Percentiles rank a stretch among this genome's conserved stretches.
These are phyloP conservation scores for Morpho helenor DNA, from an alignment of 2,888 invertebrate genomes.

Conservation along the genomic window DNA sequence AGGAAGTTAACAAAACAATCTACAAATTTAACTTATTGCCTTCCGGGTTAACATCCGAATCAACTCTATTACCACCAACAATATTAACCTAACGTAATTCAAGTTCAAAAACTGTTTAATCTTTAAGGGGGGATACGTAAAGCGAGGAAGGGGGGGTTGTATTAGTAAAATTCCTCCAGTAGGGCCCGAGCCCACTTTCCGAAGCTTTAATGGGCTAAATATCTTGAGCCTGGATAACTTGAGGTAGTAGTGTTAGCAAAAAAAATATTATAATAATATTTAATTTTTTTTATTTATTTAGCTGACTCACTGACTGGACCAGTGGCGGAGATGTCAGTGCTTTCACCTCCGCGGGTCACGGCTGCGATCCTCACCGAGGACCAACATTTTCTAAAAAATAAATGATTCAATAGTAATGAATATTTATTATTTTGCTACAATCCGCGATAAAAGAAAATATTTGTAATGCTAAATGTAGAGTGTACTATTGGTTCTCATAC, in stretches of 20 bases:
- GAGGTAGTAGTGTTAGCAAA: slow-evolving; percentile 38
- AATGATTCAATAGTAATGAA: too few species aligned
- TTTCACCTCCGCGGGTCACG: too few species aligned
- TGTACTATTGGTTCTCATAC: too few species aligned
- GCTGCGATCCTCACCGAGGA: too few species aligned
- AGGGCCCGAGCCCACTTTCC: slow-evolving; percentile 48
- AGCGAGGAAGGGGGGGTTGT: slow-evolving; percentile 36
- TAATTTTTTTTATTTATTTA: not conserved
- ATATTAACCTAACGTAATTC: slow-evolving; percentile 21
- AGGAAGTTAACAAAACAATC: too few species aligned
- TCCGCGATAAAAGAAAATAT: too few species aligned
- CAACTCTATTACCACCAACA: slow-evolving; percentile 8
- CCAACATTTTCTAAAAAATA: too few species aligned
- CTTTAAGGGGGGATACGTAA: slow-evolving; percentile 3
- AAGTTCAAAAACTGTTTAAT: slow-evolving; percentile 27
- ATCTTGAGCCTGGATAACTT: slow-evolving; percentile 72
- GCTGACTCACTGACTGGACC: too few species aligned
- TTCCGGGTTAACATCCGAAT: not conserved
- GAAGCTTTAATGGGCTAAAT: slow-evolving; percentile 75
- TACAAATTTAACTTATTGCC: not conserved
- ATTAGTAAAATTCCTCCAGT: slow-evolving; percentile 57
- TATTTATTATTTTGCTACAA: too few species aligned
- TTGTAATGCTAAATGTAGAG: too few species aligned
- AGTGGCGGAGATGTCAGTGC: too few species aligned
- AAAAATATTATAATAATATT: slow-evolving; percentile 21